These are phyloP conservation scores for Microplitis demolitor DNA, from an alignment of 1,140 invertebrate species.

Conservation along the genomic window DNA sequence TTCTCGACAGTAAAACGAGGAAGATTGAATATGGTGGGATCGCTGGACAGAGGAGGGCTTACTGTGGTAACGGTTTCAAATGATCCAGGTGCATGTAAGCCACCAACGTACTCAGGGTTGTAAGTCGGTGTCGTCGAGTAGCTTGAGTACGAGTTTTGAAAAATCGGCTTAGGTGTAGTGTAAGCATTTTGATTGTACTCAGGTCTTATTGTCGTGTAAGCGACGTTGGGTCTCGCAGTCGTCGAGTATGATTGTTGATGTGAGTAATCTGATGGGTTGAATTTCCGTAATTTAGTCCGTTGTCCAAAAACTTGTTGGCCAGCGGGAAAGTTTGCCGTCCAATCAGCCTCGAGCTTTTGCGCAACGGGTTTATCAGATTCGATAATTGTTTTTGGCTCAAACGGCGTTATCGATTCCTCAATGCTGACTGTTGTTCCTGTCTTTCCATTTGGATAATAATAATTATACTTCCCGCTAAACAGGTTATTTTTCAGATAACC, in stretches of 20 bases:
- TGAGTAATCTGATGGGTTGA: conserved; percentile 20
- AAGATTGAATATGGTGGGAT: conserved; percentile 22
- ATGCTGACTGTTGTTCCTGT: conserved; percentile 55
- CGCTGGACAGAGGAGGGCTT: conserved; percentile 15
- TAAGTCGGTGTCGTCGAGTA: conserved; percentile 11
- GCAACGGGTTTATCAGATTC: conserved; percentile 43
- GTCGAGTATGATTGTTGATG: conserved; percentile 30
- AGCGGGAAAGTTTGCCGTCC: neutral
- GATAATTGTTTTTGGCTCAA: conserved; percentile 53
- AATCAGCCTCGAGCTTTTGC: conserved; percentile 30
- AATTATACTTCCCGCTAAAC: conserved; percentile 48
- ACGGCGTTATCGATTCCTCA: conserved; percentile 57
- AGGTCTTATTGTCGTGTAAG: conserved; percentile 27
- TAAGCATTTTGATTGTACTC: conserved; percentile 13
- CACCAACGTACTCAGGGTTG: conserved; percentile 15
- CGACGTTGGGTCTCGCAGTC: conserved; percentile 15
- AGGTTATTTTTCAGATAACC: conserved; percentile 50
- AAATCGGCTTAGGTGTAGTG: conserved; percentile 23
- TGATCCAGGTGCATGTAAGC: conserved; percentile 26
- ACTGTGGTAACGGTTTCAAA: conserved; percentile 21
- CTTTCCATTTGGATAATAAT: conserved; percentile 56
- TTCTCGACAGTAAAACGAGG: conserved; percentile 53
- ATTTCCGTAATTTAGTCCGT: conserved; percentile 47
- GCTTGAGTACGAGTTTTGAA: conserved; percentile 18
- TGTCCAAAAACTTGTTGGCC: conserved; percentile 41